These are phyloP conservation scores for Scolopax bukidnonensis DNA, from an alignment of 2,797 vertebrate species.

Conservation along the genomic window DNA sequence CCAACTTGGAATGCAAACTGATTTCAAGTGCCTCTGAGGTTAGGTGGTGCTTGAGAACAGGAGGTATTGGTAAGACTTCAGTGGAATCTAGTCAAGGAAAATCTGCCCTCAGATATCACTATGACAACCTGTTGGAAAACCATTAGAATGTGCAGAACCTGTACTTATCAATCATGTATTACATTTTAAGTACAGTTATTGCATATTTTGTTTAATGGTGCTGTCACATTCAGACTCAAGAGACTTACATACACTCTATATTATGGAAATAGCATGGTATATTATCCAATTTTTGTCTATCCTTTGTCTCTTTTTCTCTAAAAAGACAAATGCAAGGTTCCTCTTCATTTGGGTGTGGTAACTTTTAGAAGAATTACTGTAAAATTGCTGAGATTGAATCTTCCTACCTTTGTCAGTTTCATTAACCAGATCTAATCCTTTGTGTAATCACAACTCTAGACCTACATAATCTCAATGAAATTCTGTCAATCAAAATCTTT, in stretches of 20 bases:
- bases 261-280: neutral
- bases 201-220: neutral
- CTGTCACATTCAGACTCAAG: neutral
- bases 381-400: neutral
- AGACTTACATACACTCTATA: neutral
- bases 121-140: neutral
- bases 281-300: neutral
- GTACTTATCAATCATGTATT: neutral
- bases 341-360: neutral
- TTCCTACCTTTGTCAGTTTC: neutral
- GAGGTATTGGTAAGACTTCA: conserved; percentile 6
- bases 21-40: conserved; percentile 49
- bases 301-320: neutral
- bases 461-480: neutral
- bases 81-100: neutral
- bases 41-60: conserved; percentile 61
- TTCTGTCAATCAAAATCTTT: neutral
- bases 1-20: conserved; percentile 51
- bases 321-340: neutral
- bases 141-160: neutral
- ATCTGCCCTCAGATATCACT: neutral
- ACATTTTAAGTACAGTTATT: neutral
- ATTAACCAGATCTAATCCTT: neutral
- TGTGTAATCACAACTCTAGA: neutral
- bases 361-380: neutral